Conservation (phyloP, 2,113 vertebrate genomes). For the Gambusia affinis region DNA sequence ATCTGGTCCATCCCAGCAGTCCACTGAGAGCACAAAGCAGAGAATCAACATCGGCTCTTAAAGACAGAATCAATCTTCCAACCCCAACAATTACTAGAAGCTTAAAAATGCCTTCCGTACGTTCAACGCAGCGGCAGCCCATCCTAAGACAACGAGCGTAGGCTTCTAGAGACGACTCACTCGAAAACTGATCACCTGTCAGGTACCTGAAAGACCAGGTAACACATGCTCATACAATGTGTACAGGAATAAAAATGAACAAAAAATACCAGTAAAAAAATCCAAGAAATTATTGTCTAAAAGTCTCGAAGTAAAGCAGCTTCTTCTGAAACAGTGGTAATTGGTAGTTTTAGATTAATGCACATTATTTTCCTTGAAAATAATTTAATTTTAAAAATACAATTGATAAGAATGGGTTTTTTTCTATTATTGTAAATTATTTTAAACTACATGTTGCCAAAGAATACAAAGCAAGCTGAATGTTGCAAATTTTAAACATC, state of each 20-base stretch:
- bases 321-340: background rate
- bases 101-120: constrained; percentile 64
- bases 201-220: constrained; percentile 77
- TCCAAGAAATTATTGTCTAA: background rate
- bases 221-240: background rate
- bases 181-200: constrained; percentile 90
- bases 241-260: background rate
- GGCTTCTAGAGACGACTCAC: constrained; percentile 87
- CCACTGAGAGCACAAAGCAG: constrained; percentile 74
- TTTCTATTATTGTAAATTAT: too few species aligned
- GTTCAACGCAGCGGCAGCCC: constrained; percentile 88
- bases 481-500: too few species aligned
- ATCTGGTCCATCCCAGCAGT: constrained; percentile 89
- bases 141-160: constrained; percentile 87
- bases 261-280: background rate
- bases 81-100: too few species aligned
- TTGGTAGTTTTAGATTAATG: background rate
- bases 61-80: background rate
- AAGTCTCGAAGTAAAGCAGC: background rate
- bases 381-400: background rate
- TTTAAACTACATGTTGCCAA: background rate
- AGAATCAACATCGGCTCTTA: background rate
- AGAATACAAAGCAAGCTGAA: too few species aligned
- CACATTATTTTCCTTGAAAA: background rate
- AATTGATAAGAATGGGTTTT: too few species aligned